These are phyloP conservation scores for Calliphora vomitoria DNA, from an alignment of 2,888 invertebrate species.

Conservation along the genomic window DNA sequence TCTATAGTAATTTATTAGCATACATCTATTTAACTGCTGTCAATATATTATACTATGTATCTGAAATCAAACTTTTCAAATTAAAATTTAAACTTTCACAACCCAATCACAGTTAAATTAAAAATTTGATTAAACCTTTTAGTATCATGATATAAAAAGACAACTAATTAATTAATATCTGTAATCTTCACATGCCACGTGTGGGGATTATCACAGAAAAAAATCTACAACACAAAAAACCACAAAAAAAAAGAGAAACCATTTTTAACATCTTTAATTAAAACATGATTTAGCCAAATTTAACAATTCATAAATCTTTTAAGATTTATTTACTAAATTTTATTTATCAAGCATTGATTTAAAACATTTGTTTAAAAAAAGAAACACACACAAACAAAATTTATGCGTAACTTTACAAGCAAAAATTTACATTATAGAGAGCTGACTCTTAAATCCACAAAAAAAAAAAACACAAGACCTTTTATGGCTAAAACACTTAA, in stretches of 20 bases:
- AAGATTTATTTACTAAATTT: constrained; percentile 47
- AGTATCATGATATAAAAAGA: background rate
- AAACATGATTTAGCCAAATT: constrained; percentile 32
- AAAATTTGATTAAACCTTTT: background rate
- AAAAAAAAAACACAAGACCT: background rate
- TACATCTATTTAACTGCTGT: background rate
- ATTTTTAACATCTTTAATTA: constrained; percentile 1
- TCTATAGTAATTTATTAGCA: background rate
- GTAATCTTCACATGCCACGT: background rate
- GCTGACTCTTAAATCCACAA: background rate
- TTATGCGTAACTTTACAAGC: constrained; percentile 24
- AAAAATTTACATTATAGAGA: constrained; percentile 20
- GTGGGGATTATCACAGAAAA: constrained; percentile 3
- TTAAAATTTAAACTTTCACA: constrained; percentile 13
- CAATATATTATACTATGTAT: background rate
- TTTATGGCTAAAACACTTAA: constrained; percentile 42
- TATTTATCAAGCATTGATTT: constrained; percentile 39
- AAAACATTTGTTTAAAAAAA: constrained; percentile 36
- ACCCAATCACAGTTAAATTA: background rate
- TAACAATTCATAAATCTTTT: constrained; percentile 57
- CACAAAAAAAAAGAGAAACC: constrained; percentile 9
- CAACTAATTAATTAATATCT: constrained; percentile 28
- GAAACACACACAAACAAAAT: constrained; percentile 1
- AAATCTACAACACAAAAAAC: background rate
- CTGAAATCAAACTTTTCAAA: background rate